phyloP scores from a whole-genome alignment of 2,113 vertebrate species.

The Oncorhynchus gorbuscha region DNA sequence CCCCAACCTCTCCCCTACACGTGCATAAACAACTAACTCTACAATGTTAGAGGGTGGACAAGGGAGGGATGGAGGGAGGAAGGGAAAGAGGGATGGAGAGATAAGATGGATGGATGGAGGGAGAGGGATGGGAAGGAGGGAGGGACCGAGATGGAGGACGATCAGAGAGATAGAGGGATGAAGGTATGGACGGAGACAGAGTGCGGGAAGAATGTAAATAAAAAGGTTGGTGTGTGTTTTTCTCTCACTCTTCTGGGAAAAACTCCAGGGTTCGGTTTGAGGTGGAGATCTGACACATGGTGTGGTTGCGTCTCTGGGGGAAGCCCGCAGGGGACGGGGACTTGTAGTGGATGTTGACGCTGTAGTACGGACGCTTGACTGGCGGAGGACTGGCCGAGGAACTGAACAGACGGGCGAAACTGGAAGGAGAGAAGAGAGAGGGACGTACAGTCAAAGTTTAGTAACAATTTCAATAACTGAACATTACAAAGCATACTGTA shows the following conservation, averaged over 20 bases:
- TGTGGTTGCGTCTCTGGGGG: constrained; percentile 90
- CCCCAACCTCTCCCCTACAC: too few species aligned
- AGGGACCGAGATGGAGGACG: neutral
- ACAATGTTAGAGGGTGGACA: neutral
- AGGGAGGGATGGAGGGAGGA: constrained; percentile 6
- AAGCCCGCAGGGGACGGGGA: constrained; percentile 89
- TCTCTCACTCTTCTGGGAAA: constrained; percentile 95
- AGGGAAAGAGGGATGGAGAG: constrained; percentile 1
- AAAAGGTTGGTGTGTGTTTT: neutral
- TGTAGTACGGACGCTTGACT: constrained; percentile 88
- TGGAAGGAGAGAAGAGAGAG: constrained; percentile 50
- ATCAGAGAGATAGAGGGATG: neutral
- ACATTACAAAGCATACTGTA: neutral
- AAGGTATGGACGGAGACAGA: too few species aligned
- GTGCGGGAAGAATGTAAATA: too few species aligned
- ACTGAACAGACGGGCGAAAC: constrained; percentile 97
- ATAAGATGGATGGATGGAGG: neutral
- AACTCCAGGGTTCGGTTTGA: constrained; percentile 91
- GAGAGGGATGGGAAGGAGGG: neutral
- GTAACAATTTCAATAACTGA: neutral
- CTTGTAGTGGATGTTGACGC: constrained; percentile 98
- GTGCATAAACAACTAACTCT: too few species aligned
- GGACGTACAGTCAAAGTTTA: neutral
- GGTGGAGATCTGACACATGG: constrained; percentile 91
- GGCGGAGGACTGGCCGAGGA: constrained; percentile 93